Conservation (phyloP, 1,140 invertebrate genomes). For the Euschistus heros region DNA sequence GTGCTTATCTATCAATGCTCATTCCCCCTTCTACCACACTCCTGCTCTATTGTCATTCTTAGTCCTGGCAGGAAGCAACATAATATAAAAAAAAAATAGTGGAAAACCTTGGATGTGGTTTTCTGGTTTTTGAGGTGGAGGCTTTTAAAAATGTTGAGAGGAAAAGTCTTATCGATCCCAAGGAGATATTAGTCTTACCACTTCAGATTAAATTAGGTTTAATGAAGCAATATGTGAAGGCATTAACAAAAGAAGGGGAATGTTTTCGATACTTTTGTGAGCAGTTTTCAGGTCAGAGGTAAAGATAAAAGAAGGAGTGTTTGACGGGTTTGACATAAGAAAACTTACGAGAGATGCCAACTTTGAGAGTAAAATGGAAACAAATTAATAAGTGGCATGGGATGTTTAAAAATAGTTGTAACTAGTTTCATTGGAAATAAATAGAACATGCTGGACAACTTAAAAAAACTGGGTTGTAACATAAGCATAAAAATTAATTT, state of each 20-base stretch:
- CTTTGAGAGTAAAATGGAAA: conserved; percentile 26
- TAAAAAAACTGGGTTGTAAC: conserved; percentile 5
- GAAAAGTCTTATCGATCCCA: background rate
- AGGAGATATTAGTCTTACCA: conserved; percentile 28
- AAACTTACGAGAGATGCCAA: conserved; percentile 28
- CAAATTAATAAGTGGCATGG: conserved; percentile 10
- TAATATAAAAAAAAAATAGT: conserved; percentile 1
- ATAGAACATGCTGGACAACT: background rate
- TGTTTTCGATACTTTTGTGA: conserved; percentile 19
- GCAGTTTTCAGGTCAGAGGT: conserved; percentile 19
- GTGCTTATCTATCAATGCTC: too few relatives aligned
- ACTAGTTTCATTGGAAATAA: background rate
- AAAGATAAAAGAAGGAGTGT: conserved; percentile 21
- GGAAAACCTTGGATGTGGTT: background rate
- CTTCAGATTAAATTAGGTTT: conserved; percentile 36
- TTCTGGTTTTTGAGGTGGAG: too few relatives aligned
- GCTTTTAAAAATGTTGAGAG: conserved; percentile 5
- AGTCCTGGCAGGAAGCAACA: background rate
- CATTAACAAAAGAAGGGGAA: conserved; percentile 32
- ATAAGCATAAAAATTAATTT: conserved; percentile 36
- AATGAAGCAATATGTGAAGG: conserved; percentile 30
- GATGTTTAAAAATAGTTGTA: background rate
- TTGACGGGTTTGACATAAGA: conserved; percentile 32
- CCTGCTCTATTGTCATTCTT: too few relatives aligned
- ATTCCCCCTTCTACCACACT: too few relatives aligned